Evolutionary conservation across 1,140 invertebrate species (phyloP).

Genomic region (Dolichoris vasculosae): DNA sequence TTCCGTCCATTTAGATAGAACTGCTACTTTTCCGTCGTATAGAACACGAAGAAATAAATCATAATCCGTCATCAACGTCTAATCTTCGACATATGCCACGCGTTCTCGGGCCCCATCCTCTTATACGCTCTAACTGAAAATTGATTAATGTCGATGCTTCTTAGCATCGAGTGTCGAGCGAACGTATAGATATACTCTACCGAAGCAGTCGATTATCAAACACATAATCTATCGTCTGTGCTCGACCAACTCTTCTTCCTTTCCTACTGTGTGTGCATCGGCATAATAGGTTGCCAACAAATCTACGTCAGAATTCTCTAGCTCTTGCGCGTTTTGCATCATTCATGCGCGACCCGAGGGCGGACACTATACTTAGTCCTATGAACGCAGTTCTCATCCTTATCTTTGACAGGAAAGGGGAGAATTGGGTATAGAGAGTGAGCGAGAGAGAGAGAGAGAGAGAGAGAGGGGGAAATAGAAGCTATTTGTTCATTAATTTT

Average conservation of each 20-base stretch:
- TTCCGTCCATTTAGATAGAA: too few species aligned
- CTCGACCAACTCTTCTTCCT: not conserved
- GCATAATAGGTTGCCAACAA: not conserved
- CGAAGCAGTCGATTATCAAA: not conserved
- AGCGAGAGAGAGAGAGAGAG: not conserved
- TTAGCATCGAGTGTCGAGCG: too few species aligned
- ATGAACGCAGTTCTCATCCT: not conserved
- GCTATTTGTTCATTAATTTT: constrained; percentile 58
- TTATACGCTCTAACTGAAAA: too few species aligned
- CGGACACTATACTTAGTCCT: not conserved
- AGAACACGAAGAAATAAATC: too few species aligned
- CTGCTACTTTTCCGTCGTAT: too few species aligned
- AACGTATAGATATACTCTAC: too few species aligned
- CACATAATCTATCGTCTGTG: not conserved
- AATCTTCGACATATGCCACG: too few species aligned
- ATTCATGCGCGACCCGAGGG: constrained; percentile 1
- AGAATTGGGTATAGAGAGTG: not conserved
- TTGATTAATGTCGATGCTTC: too few species aligned
- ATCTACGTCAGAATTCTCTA: not conserved
- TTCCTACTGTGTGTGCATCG: not conserved
- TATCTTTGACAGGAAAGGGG: not conserved
- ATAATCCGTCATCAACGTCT: too few species aligned
- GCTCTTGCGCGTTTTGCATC: constrained; percentile 10
- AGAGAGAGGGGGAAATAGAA: not conserved
- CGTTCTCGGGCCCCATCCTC: too few species aligned